Evolutionary conservation across 2,888 invertebrate species (phyloP), one percentile per base, ranked within the genome.

Genomic region (Crematogaster levior): DNA sequence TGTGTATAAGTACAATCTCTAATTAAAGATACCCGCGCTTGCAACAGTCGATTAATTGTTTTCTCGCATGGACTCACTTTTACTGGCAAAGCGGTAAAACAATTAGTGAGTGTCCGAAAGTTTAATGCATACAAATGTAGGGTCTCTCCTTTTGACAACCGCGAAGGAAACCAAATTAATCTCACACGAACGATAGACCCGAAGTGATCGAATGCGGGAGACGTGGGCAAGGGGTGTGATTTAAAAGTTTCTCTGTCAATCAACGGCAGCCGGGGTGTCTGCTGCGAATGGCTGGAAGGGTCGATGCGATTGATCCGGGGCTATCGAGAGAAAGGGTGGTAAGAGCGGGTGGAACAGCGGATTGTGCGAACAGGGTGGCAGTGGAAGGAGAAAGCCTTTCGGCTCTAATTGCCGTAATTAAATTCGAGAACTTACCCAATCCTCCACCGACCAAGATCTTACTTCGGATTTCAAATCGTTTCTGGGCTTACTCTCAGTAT

Each of bases 371-470:
- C 82, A 81, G 84, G 43, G 72, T 65, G 86, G 66, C 51, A 75
- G 63, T 68, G 85, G 81, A 77, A 72, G 86, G 85, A 87, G 89
- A 86, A 91, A 90, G 92, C 92, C 91, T 92, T 92, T 91, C 85
- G 88, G 85, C 90, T 91, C 90, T 92, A 93, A 93, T 92, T 92
- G 91, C 90, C 88, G 90, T 92, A 91, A 93, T 93, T 93, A 92
- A 93, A 93, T 92, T 91, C 87, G 86, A 90, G 88, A 92, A 93
- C 93, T 93, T 91, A 93, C 93, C 93, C 90, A 85, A 87, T 87
- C 85, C 85, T 85, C 85, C 83, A 43, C 61, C 80, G 85, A 81
- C 66, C 61, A 85, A 87, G 82, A 88, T 89, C 84, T 85, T 84
- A 72, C 66, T 63, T 63, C 84, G 82, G 83, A 86, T 85, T 81